Percentiles rank a stretch among this genome's conserved stretches.
phyloP scores from a whole-genome alignment of 2,888 invertebrate species.

The Acrobasis repandana region DNA sequence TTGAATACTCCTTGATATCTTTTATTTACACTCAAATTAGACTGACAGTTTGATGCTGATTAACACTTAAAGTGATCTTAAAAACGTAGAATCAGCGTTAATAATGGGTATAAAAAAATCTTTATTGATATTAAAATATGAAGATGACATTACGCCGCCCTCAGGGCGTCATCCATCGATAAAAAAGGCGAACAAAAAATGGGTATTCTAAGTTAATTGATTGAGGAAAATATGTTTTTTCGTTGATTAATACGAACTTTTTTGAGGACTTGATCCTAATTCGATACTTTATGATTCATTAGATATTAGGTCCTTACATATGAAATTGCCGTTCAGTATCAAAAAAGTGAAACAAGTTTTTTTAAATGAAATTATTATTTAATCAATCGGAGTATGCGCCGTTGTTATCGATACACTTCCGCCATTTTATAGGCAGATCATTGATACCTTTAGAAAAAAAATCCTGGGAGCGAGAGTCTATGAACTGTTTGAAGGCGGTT shows the following conservation, averaged over 20 bases:
- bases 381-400: no score
- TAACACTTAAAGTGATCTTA: conserved; percentile 14
- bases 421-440: no score
- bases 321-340: no score
- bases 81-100: not conserved
- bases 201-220: not conserved
- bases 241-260: not conserved
- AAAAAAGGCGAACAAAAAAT: not conserved
- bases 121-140: not conserved
- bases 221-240: not conserved
- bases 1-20: not conserved
- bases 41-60: conserved; percentile 5
- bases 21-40: not conserved
- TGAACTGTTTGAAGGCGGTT: no score
- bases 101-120: not conserved
- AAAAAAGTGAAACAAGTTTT: no score
- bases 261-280: not conserved
- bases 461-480: no score
- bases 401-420: no score
- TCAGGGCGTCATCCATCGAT: not conserved
- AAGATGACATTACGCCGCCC: not conserved
- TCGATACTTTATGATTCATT: not conserved
- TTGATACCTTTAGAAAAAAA: no score
- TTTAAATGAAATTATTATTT: no score
- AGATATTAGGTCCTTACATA: no score